These are phyloP conservation scores for Myotis lucifugus DNA, from an alignment of 2,113 vertebrate genomes.

Conservation along the genomic window DNA sequence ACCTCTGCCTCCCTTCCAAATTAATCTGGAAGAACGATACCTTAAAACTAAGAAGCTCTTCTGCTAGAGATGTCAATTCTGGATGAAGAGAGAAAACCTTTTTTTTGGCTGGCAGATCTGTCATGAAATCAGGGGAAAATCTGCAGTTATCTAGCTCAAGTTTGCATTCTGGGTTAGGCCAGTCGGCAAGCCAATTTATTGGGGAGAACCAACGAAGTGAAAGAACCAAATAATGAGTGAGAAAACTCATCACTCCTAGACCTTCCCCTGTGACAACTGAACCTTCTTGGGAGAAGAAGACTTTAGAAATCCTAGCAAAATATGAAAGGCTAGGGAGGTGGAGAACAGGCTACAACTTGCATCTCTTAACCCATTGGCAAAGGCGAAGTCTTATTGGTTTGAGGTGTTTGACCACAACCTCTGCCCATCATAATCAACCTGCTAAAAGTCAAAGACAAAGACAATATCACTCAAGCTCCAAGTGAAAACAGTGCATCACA, in stretches of 20 bases:
- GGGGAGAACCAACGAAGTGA: background rate
- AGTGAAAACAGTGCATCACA: background rate
- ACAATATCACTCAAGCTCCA: background rate
- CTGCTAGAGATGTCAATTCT: background rate
- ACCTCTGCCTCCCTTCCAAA: rapidly evolving
- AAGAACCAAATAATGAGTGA: background rate
- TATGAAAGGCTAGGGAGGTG: background rate
- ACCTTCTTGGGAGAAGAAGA: background rate
- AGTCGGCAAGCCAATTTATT: background rate
- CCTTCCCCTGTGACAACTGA: background rate
- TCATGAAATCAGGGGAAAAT: background rate
- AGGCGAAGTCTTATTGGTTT: background rate
- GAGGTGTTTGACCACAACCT: background rate
- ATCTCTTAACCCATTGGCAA: background rate
- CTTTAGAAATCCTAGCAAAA: background rate
- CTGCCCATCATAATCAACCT: background rate
- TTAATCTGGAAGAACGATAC: background rate
- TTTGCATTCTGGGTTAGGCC: background rate
- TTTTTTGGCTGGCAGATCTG: background rate
- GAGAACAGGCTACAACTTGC: background rate
- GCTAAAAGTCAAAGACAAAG: background rate
- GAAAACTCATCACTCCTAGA: background rate
- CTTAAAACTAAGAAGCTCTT: background rate
- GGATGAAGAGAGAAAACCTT: background rate
- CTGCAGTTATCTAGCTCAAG: background rate